Percentiles rank a stretch among this genome's conserved stretches.
These are phyloP conservation scores for Argyra leucocephala DNA, from an alignment of 2,888 invertebrate species.

Conservation along the genomic window DNA sequence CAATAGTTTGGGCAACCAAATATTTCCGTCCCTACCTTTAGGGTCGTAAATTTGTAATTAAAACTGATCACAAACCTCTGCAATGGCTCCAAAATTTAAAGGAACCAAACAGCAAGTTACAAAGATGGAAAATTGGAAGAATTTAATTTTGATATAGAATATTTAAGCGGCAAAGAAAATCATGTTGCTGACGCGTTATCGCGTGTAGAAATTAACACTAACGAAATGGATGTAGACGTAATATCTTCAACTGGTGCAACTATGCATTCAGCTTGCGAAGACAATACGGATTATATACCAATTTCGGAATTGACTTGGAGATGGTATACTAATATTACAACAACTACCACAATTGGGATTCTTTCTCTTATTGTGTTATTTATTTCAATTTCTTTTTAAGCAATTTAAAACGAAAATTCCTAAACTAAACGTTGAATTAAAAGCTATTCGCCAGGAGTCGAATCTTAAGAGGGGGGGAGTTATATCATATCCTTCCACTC, in stretches of 20 bases:
- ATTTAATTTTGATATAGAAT: conserved; percentile 15
- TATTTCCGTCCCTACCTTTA: conserved; percentile 22
- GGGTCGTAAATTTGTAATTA: too few relatives aligned
- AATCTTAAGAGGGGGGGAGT: conserved; percentile 13
- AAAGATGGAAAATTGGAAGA: conserved; percentile 16
- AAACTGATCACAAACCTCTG: too few relatives aligned
- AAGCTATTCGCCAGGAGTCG: conserved; percentile 12
- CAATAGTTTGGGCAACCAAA: conserved; percentile 12
- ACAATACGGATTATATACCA: too few relatives aligned
- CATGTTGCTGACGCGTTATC: conserved; percentile 16
- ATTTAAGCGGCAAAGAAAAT: conserved; percentile 19
- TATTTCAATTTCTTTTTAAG: background rate
- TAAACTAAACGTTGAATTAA: conserved; percentile 7
- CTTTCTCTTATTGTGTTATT: too few relatives aligned
- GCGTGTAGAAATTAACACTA: conserved; percentile 10
- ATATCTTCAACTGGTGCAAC: conserved; percentile 3
- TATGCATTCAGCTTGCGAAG: too few relatives aligned
- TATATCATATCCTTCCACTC: conserved; percentile 12
- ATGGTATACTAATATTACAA: conserved; percentile 7
- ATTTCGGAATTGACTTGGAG: too few relatives aligned
- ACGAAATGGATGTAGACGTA: background rate
- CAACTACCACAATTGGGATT: conserved; percentile 11
- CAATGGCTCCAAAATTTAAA: too few relatives aligned
- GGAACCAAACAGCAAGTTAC: background rate
- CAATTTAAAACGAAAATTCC: background rate